A percentile compares a stretch with the other conserved stretches of the same genome.
Conservation (phyloP, 2,888 invertebrate species). For the Microctonus brassicae region DNA sequence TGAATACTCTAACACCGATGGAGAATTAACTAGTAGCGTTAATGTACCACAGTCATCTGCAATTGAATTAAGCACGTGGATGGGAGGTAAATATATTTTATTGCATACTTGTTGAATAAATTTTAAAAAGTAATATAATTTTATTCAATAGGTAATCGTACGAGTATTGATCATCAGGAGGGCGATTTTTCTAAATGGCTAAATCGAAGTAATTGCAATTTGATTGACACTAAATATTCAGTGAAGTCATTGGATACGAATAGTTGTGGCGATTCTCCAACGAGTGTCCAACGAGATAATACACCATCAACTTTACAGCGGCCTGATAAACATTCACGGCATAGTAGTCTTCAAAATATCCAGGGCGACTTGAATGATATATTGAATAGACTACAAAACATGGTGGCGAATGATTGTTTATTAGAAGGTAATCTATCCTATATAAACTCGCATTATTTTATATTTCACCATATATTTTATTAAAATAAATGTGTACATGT, state of each 20-base stretch:
- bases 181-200: slow-evolving; percentile 68
- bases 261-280: slow-evolving; percentile 51
- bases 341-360: slow-evolving; percentile 69
- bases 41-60: slow-evolving; percentile 72
- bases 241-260: slow-evolving; percentile 35
- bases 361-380: slow-evolving; percentile 80
- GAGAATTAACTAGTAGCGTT: slow-evolving; percentile 60
- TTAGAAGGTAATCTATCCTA: slow-evolving; percentile 73
- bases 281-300: slow-evolving; percentile 58
- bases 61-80: slow-evolving; percentile 78
- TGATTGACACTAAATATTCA: slow-evolving; percentile 47
- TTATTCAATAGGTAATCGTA: slow-evolving; percentile 54
- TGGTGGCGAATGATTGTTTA: slow-evolving; percentile 78
- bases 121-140: background rate
- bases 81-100: slow-evolving; percentile 72
- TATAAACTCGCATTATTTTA: background rate
- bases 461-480: background rate
- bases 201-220: slow-evolving; percentile 47
- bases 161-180: slow-evolving; percentile 51
- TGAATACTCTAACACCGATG: slow-evolving; percentile 52
- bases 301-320: slow-evolving; percentile 63
- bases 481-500: slow-evolving; percentile 1
- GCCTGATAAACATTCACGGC: slow-evolving; percentile 65
- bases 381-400: slow-evolving; percentile 78
- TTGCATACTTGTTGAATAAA: background rate